Percentiles rank a stretch among this genome's conserved stretches.
phyloP scores from a whole-genome alignment of 2,888 invertebrate genomes.

The Cephus runcator region DNA sequence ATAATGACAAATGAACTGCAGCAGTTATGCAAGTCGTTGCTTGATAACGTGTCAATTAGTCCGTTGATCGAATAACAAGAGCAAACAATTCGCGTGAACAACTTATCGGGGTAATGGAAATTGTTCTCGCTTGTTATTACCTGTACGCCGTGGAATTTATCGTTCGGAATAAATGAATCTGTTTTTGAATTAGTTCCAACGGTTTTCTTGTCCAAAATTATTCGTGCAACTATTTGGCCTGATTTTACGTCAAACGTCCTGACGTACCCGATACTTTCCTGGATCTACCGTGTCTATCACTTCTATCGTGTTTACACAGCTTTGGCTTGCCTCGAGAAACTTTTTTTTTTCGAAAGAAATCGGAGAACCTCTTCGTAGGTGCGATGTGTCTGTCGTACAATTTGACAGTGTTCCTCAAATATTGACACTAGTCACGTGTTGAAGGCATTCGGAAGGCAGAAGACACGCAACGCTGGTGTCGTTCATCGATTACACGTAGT shows the following conservation, averaged over 20 bases:
- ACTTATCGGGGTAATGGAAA: not conserved
- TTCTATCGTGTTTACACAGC: not conserved
- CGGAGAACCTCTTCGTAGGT: not conserved
- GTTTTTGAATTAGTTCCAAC: not conserved
- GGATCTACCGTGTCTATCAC: not conserved
- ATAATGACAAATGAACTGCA: not conserved
- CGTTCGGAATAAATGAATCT: not conserved
- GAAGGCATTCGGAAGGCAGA: conserved; percentile 4
- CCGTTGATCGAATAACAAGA: not conserved
- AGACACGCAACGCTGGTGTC: not conserved
- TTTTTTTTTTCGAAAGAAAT: not conserved
- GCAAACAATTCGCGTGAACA: not conserved
- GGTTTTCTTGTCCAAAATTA: not conserved
- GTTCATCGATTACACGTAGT: not conserved
- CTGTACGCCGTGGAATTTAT: not conserved
- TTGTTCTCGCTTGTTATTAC: not conserved
- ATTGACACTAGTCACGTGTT: conserved; percentile 15
- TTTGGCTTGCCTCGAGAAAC: not conserved
- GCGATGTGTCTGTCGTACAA: conserved; percentile 10
- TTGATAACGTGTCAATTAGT: not conserved
- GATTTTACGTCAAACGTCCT: not conserved
- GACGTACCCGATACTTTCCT: not conserved
- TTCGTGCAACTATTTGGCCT: not conserved
- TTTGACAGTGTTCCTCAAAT: conserved; percentile 16
- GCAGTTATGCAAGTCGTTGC: not conserved